Conservation (phyloP, 2,888 invertebrate species). For the Anagyrus pseudococci region DNA sequence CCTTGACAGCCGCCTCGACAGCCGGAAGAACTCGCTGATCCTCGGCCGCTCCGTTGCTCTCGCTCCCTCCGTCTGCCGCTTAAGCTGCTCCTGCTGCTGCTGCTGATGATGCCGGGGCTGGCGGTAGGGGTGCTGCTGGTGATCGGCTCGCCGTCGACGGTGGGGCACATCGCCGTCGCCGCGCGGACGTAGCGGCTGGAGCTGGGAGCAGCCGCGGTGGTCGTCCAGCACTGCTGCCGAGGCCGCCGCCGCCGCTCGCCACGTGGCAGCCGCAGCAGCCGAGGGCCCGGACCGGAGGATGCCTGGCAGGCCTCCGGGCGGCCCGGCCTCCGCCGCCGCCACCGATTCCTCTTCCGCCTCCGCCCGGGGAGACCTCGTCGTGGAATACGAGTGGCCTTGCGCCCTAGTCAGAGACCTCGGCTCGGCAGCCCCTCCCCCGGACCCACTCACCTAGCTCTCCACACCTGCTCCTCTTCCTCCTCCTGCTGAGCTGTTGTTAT, state of each 20-base stretch:
- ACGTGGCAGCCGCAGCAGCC: too few relatives aligned
- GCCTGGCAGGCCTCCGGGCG: too few relatives aligned
- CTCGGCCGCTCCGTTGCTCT: conserved; percentile 23
- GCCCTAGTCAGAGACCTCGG: not conserved
- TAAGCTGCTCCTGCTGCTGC: not conserved
- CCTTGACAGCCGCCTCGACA: conserved; percentile 10
- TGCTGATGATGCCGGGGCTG: too few relatives aligned
- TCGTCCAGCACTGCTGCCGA: not conserved
- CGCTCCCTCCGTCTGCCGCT: conserved; percentile 30
- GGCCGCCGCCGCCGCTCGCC: not conserved
- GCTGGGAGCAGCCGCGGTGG: not conserved
- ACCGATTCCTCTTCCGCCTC: conserved; percentile 5
- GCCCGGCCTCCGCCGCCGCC: conserved; percentile 6
- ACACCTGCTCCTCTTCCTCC: not conserved
- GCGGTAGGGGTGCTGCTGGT: conserved; percentile 28
- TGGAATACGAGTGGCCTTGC: not conserved
- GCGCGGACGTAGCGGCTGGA: not conserved
- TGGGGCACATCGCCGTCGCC: conserved; percentile 20
- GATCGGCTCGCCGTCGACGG: conserved; percentile 17
- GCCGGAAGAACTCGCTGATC: conserved; percentile 31
- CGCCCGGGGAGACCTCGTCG: conserved; percentile 23
- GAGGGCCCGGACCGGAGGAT: too few relatives aligned
- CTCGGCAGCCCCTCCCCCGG: too few relatives aligned
- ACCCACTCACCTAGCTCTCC: not conserved
- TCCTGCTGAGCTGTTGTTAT: not conserved